Evolutionary conservation across 2,888 invertebrate genomes (phyloP), one percentile per base, ranked within the genome.

Genomic region (Glaucopsyche alexis): DNA sequence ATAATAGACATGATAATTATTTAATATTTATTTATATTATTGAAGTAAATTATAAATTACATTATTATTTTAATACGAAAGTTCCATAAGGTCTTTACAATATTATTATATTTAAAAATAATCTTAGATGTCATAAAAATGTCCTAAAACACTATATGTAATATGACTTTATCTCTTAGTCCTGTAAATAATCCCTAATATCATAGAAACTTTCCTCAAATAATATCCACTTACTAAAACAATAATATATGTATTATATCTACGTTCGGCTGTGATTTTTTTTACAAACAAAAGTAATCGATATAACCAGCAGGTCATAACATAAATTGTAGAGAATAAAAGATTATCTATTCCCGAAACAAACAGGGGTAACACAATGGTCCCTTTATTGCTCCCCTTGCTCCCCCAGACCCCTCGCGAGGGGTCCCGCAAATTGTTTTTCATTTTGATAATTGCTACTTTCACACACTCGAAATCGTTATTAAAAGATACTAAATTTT

Each of bases 261-360:
- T 8, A 13, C 29, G 60, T 47, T 29, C 47, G 13, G 42, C 42
- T 29, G 29, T 29, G 29, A 29, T 29, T 29, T 29, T 29, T 19
- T 38, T 13, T 38, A 60, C 60, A 60, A 60, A 60, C 14, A 38
- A 13, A 60, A 47, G 47, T 47, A 47, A 60, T 60, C 29, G 60
- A 60, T 13, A 47, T 13, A 60, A 60, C 60, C 29, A 14, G 60
- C 29, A 14, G 60, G 67, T 67, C 45, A 81, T 74, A 80, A 87
- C 87, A 91, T 91, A 90, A 90, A 91, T 90, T 87, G 85, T 88
- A 84, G 86, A 83, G 86, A 84, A 90, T 90, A 91, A 90, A 90
- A 90, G 87, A 91, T 91, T 90, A 91, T 91, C 90, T 87, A 83
- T 87, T 83, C 85, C 81, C 82, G 88, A 85, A 89, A 91, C 90